These are phyloP conservation scores for Conops quadrifasciatus DNA, from an alignment of 2,888 invertebrate genomes.

Conservation along the genomic window DNA sequence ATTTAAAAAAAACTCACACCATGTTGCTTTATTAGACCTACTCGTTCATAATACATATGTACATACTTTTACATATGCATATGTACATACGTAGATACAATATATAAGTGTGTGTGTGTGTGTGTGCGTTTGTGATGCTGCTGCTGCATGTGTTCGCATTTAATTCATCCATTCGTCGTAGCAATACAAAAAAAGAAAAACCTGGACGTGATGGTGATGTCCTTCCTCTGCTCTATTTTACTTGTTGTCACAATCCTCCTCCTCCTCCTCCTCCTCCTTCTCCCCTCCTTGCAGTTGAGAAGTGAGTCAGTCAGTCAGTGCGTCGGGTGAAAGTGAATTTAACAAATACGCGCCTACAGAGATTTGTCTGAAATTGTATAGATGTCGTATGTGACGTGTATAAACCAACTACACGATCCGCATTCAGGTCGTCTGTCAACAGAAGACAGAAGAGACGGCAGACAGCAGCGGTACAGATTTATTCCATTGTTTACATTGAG, in stretches of 20 bases:
- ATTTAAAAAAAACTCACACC: background rate
- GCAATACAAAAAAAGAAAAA: constrained; percentile 13
- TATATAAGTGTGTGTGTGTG: constrained; percentile 22
- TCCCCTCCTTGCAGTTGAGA: constrained; percentile 1
- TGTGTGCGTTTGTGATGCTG: background rate
- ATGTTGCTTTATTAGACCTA: background rate
- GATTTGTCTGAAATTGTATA: background rate
- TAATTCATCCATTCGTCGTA: constrained; percentile 18
- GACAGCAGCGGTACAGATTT: too few relatives aligned
- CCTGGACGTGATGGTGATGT: constrained; percentile 34
- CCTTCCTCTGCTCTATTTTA: constrained; percentile 28
- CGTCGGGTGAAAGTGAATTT: constrained; percentile 9
- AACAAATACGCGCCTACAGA: background rate
- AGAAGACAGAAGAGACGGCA: background rate
- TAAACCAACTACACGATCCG: background rate
- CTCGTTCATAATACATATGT: constrained; percentile 14
- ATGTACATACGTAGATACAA: too few relatives aligned
- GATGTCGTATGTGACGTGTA: background rate
- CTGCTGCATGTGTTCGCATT: too few relatives aligned
- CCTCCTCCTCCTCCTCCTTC: background rate
- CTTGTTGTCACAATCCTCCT: constrained; percentile 20
- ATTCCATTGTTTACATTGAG: too few relatives aligned
- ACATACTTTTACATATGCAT: background rate
- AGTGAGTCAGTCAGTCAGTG: constrained; percentile 13
- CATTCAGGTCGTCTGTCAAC: background rate